A percentile compares a stretch with the other conserved stretches of the same genome.
Evolutionary conservation across 2,888 invertebrate genomes (phyloP).

Genomic region (Brachyptera putata): DNA sequence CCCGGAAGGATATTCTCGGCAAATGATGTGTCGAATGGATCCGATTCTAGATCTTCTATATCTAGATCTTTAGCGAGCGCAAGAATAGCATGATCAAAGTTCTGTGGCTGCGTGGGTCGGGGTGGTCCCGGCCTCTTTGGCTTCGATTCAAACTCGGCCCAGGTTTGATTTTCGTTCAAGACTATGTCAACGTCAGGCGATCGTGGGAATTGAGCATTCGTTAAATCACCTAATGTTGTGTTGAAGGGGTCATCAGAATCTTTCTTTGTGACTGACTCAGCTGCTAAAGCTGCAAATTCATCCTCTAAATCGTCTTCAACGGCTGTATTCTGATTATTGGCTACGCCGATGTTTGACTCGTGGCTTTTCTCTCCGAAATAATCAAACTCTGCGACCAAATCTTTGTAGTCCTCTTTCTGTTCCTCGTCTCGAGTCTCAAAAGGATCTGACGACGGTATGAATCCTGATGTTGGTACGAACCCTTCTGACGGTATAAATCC

Average conservation of each 20-base stretch:
- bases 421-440: constrained; percentile 45
- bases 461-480: not conserved
- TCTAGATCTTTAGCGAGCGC: constrained; percentile 23
- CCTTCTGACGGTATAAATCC: too few relatives aligned
- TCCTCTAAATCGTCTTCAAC: constrained; percentile 56
- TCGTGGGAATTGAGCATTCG: constrained; percentile 16
- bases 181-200: constrained; percentile 34
- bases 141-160: constrained; percentile 27
- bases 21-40: constrained; percentile 84
- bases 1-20: constrained; percentile 70
- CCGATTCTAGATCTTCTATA: constrained; percentile 45
- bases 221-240: constrained; percentile 34
- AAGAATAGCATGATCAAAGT: constrained; percentile 19
- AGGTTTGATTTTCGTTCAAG: constrained; percentile 21
- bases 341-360: too few relatives aligned
- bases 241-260: constrained; percentile 47
- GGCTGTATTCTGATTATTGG: too few relatives aligned
- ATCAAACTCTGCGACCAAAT: constrained; percentile 38
- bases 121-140: not conserved
- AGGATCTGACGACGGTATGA: constrained; percentile 61
- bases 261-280: constrained; percentile 56
- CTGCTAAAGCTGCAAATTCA: constrained; percentile 72
- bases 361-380: constrained; percentile 26
- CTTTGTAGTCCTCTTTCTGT: constrained; percentile 24
- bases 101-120: constrained; percentile 12